A percentile compares a stretch with the other conserved stretches of the same genome.
phyloP scores from a whole-genome alignment of 2,797 vertebrate species.

The Morelia viridis region DNA sequence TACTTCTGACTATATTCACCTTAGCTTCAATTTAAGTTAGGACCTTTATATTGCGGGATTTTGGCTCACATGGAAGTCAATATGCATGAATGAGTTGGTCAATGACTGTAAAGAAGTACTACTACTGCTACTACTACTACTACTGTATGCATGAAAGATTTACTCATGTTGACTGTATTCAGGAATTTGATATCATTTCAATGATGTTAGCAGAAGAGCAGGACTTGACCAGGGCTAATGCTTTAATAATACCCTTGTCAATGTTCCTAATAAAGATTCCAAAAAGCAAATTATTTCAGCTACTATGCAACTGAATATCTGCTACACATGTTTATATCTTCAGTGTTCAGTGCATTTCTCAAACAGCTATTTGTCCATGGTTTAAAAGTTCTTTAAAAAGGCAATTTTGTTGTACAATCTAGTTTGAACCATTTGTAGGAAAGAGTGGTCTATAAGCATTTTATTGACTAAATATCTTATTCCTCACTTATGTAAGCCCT shows the following conservation, averaged over 20 bases:
- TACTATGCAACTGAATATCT: constrained; percentile 13
- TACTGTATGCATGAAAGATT: background rate
- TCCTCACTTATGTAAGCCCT: background rate
- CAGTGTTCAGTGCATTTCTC: background rate
- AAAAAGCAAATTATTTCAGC: constrained; percentile 1
- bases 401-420: background rate
- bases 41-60: background rate
- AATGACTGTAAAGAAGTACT: background rate
- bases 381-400: background rate
- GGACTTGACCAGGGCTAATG: background rate
- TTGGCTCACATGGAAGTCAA: background rate
- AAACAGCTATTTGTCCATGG: constrained; percentile 34
- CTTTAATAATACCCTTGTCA: constrained; percentile 8
- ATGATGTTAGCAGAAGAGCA: background rate
- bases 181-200: background rate
- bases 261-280: background rate
- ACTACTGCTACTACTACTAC: background rate
- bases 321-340: constrained; percentile 16
- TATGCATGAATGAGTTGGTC: background rate
- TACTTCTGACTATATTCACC: background rate
- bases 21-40: background rate
- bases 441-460: background rate
- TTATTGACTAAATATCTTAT: background rate
- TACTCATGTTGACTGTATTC: background rate
- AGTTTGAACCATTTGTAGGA: background rate